Evolutionary conservation across 2,797 vertebrate species (phyloP).

Genomic region (Sternotherus odoratus): DNA sequence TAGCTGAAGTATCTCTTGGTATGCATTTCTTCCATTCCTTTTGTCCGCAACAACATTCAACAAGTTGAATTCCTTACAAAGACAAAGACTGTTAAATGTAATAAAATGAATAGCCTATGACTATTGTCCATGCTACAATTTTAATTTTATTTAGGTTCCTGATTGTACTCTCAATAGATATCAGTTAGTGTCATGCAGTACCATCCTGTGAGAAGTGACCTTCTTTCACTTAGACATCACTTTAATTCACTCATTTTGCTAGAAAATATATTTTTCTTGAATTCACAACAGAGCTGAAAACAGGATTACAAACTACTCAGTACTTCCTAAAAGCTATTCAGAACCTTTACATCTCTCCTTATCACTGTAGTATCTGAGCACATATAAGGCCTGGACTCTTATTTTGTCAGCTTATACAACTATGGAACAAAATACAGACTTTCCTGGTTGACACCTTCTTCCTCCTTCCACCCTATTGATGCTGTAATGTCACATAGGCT

Average conservation of each 20-base stretch:
- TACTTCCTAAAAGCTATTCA: fast-evolving
- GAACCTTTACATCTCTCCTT: neutral
- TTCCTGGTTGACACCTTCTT: neutral
- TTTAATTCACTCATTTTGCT: neutral
- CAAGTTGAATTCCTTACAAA: constrained; percentile 67
- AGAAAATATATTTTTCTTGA: neutral
- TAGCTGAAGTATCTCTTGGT: constrained; percentile 74
- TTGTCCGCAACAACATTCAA: constrained; percentile 77
- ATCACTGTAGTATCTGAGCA: neutral
- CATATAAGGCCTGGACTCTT: neutral
- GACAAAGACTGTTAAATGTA: constrained; percentile 56
- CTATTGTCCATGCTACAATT: constrained; percentile 44
- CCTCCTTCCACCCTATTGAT: neutral
- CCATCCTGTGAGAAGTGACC: neutral
- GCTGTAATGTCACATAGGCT: neutral
- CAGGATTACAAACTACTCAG: neutral
- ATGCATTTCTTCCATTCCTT: constrained; percentile 78
- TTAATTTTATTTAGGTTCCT: constrained; percentile 54
- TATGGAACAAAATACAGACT: neutral
- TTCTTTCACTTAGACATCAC: neutral
- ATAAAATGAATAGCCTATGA: constrained; percentile 45
- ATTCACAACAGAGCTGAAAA: neutral
- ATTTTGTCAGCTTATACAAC: neutral
- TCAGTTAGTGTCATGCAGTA: neutral
- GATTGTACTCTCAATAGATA: constrained; percentile 25